phyloP scores from a whole-genome alignment of 2,888 invertebrate genomes.

The Pyrrhia umbra region DNA sequence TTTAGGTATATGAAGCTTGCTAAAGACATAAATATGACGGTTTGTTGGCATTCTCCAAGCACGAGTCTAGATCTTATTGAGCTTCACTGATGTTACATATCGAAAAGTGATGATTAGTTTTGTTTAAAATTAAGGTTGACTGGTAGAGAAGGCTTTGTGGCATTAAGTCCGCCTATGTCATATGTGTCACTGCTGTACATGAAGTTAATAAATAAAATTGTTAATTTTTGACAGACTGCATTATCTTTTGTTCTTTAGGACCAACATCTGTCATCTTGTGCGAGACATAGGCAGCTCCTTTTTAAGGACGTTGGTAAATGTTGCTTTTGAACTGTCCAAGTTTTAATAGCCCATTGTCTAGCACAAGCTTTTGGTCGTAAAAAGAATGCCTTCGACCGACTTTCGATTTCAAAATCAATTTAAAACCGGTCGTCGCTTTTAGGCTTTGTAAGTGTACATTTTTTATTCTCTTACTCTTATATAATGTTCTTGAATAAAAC shows the following conservation, averaged over 20 bases:
- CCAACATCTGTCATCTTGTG: conserved; percentile 1
- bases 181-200: too few relatives aligned
- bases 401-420: conserved; percentile 32
- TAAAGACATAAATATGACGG: too few relatives aligned
- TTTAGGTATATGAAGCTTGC: too few relatives aligned
- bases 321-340: conserved; percentile 2
- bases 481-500: too few relatives aligned
- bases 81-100: neutral
- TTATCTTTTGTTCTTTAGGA: conserved; percentile 12
- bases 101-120: neutral
- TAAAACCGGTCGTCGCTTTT: conserved; percentile 3
- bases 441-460: neutral
- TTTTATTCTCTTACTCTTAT: too few relatives aligned
- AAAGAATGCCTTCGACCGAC: conserved; percentile 8
- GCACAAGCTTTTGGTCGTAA: conserved; percentile 12
- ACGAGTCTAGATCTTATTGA: too few relatives aligned
- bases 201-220: too few relatives aligned
- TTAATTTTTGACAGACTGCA: neutral
- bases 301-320: neutral
- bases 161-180: too few relatives aligned
- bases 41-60: neutral
- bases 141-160: too few relatives aligned
- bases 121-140: too few relatives aligned
- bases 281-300: neutral
- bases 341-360: conserved; percentile 47